Conservation (phyloP, 2,113 vertebrate genomes). For the Eublepharis macularius region DNA sequence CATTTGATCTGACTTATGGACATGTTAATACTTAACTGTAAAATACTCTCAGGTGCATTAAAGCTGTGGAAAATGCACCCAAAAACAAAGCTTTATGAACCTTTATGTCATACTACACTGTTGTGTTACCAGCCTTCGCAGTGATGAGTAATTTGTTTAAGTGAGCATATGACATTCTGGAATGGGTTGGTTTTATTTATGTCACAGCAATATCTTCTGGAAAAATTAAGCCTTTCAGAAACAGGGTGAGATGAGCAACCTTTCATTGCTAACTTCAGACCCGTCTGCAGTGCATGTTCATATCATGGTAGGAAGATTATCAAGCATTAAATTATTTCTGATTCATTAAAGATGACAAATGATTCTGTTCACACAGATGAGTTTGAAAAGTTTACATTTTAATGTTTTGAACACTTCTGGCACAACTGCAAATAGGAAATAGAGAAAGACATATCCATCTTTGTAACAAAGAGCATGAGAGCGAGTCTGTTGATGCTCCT, state of each 20-base stretch:
- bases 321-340: constrained; percentile 13
- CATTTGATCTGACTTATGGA: neutral
- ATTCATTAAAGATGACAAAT: constrained; percentile 31
- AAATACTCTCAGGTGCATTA: neutral
- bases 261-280: constrained; percentile 14
- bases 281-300: neutral
- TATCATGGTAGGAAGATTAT: constrained; percentile 10
- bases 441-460: neutral
- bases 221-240: constrained; percentile 3
- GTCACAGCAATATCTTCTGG: neutral
- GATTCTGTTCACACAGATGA: neutral
- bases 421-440: neutral
- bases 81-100: too few species aligned
- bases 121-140: neutral
- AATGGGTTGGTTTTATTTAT: neutral
- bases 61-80: neutral
- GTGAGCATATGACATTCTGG: neutral
- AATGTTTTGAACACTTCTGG: neutral
- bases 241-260: neutral
- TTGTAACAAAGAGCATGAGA: too few species aligned
- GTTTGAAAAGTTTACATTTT: neutral
- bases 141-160: neutral
- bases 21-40: neutral
- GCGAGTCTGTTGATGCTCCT: too few species aligned
- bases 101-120: too few species aligned